Evolutionary conservation across 2,113 vertebrate genomes (phyloP), one percentile per base, ranked within the genome.

Genomic region (Phoxinus phoxinus): DNA sequence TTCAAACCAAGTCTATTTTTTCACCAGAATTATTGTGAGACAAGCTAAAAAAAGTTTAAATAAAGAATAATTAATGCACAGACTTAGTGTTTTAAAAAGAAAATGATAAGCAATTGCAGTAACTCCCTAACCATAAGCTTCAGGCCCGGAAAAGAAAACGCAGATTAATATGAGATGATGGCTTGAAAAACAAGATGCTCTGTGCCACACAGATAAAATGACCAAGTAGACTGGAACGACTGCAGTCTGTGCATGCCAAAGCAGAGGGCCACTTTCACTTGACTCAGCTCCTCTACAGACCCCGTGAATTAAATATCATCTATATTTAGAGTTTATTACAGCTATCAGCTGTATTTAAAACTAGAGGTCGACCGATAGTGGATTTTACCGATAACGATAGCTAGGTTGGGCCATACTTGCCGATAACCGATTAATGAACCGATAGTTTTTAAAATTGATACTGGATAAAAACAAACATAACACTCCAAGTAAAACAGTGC

Each of bases 261-360:
- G 35, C 37, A 27, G 63, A 23, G 61, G 61, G 27, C 6, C 63
- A 17, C 27, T 53, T 48, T 69, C 80, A 82, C 63, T 82, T 53
- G 80, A 82, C 80, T 81, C 61, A 81, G 80, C 59, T 44, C 61
- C 41, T 51, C 27, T 69, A 77, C 72, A 56, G 30, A 44, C 30
- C 84, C 72, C 69, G 76, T 82, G 85, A 56, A 77, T 82, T 87
- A 25, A 82, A 85, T 86, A 87, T 83, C 86, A 74, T 69, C 88
- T 89, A 87, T 89, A 85, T 89, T 85, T 89, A 89, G 30, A 61
- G 81, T 72, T 27, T 23, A 65, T 58, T 84, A 74, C 87, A 87
- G 63, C 63, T 73, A 63, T 25, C 61, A 73, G 71, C 73, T 81
- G 46, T 63, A 82, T 53, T 84, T 51, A 67, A 41, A 23, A 23